These are phyloP conservation scores for Dicycla oo DNA, from an alignment of 2,888 invertebrate genomes.

Conservation along the genomic window DNA sequence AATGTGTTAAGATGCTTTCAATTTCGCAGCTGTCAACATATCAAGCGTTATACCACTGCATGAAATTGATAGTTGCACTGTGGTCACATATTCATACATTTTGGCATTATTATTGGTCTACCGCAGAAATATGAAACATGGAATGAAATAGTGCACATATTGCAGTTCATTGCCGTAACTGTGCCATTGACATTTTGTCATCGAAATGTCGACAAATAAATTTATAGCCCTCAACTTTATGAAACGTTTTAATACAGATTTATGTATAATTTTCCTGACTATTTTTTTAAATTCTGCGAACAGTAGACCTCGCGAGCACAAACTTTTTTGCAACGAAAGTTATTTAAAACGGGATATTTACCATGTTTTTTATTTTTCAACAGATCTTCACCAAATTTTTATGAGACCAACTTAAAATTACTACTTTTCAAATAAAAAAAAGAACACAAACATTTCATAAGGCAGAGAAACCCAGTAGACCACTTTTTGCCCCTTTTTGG, in stretches of 20 bases:
- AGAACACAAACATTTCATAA: too few relatives aligned
- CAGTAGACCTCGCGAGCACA: too few relatives aligned
- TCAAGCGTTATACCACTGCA: slow-evolving; percentile 2
- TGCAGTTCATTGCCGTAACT: slow-evolving; percentile 22
- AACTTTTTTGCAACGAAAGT: too few relatives aligned
- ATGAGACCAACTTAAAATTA: too few relatives aligned
- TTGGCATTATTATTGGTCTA: slow-evolving; percentile 34
- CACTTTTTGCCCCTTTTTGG: too few relatives aligned
- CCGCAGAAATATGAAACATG: slow-evolving; percentile 31
- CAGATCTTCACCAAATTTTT: too few relatives aligned
- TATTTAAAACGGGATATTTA: too few relatives aligned
- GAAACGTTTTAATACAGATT: background rate
- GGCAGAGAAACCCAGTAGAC: too few relatives aligned
- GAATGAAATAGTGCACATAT: slow-evolving; percentile 20
- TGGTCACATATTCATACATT: slow-evolving; percentile 31
- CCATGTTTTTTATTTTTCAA: too few relatives aligned
- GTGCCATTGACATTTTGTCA: slow-evolving; percentile 45
- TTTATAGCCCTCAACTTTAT: slow-evolving; percentile 34
- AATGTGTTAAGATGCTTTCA: slow-evolving; percentile 18
- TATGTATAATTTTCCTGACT: background rate
- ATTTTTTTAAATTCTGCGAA: too few relatives aligned
- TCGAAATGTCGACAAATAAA: slow-evolving; percentile 22
- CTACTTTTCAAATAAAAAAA: too few relatives aligned
- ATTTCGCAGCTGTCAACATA: slow-evolving; percentile 39
- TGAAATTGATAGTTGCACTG: slow-evolving; percentile 26